Evolutionary conservation across 2,797 vertebrate genomes (phyloP).

Genomic region (Myotis myotis): DNA sequence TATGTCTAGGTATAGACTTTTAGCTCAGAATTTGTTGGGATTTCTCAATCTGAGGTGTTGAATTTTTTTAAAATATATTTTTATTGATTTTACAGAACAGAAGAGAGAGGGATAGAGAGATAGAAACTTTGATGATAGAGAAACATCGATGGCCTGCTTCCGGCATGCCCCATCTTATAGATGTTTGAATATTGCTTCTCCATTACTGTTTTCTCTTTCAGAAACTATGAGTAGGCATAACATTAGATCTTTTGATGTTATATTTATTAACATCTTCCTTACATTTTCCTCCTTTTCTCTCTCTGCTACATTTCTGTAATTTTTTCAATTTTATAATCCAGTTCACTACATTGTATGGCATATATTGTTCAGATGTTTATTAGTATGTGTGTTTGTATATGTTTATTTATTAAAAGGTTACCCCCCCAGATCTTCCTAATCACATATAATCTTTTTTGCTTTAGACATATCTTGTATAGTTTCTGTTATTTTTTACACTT

Average conservation of each 20-base stretch:
- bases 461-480: background rate
- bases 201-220: background rate
- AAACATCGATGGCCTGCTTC: too few species aligned
- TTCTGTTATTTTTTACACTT: background rate
- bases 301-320: background rate
- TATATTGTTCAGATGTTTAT: background rate
- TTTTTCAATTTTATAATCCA: background rate
- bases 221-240: background rate
- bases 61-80: too few species aligned
- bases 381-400: background rate
- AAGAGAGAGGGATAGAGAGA: too few species aligned
- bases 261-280: background rate
- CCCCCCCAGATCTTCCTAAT: background rate
- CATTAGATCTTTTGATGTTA: background rate
- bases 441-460: background rate
- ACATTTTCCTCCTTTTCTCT: background rate
- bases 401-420: background rate
- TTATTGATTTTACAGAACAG: too few species aligned
- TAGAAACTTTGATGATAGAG: too few species aligned
- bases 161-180: background rate
- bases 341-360: background rate
- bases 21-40: background rate
- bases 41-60: background rate
- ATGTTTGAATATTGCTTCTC: background rate
- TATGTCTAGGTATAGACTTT: background rate